Evolutionary conservation across 2,797 vertebrate species (phyloP), one percentile per base, ranked within the genome.

Genomic region (Petrocephalus schoutedeni): DNA sequence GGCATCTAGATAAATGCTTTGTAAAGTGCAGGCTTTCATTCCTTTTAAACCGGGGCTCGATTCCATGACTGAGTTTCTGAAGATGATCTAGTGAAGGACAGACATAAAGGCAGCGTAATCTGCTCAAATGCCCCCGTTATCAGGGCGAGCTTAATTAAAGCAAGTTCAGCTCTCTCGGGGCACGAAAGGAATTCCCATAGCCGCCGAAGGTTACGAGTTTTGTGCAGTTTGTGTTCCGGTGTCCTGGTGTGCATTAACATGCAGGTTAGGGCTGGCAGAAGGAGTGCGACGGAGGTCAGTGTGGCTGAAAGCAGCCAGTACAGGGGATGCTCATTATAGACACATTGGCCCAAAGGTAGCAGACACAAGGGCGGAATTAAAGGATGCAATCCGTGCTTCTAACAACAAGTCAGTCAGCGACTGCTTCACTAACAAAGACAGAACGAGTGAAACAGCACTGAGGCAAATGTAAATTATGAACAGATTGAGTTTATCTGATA

Each of bases 71-170:
- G 32, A 77, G 74, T 80, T 80, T 49, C 74, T 49, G 41, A 80
- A 80, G 36, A 80, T 49, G 36, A 80, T 49, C 41, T n/a, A 80
- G 41, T 21, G 74, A 80, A 80, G 74, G 74, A 49, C 74, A 49
- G 74, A 80, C 74, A 80, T 80, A 80, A 80, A 80, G 74, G 41
- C 74, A 49, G 19, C 14, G 45, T 80, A 80, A 80, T 80, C 74
- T 19, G 74, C 36, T 80, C 32, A 49, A 49, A 80, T 19, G 74
- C 49, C n/a, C 74, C 41, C n/a, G 74, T n/a, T 80, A 80, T 80
- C 74, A 49, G 74, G 36, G 74, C 19, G 2, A 80, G 74, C 74
- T 80, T 80, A 80, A 80, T 80, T 80, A 80, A 80, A 80, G 74
- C 74, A 80, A 45, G 74, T 49, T 49, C 16, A 19, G 16, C 3